Evolutionary conservation across 2,888 invertebrate genomes (phyloP), one percentile per base, ranked within the genome.

Genomic region (Beris chalybata): DNA sequence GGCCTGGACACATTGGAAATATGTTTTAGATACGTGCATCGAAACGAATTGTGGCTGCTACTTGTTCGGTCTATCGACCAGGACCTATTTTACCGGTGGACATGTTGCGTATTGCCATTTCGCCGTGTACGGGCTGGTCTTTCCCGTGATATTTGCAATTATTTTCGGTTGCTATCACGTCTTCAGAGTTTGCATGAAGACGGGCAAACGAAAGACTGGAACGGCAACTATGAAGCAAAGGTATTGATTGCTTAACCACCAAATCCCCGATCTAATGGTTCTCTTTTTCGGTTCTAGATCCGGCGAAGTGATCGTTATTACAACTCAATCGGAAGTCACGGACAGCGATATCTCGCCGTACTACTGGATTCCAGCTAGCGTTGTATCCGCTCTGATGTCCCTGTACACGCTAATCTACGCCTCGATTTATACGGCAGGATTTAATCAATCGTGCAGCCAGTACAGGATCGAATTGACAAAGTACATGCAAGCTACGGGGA

Each of bases 381-480:
- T 86, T 53, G 80, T 90, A 38, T 85, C 87, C 1, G 81, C 83
- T 1, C 72, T 90, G 3, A 86, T 90, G 75, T 84, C 84, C 9
- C 75, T 90, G 22, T 88, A 91, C 71, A 85, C 88, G 6, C 74
- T 92, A 4, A 82, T 87, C 0, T 88, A 91, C 76, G 88, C 90
- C 11, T 81, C 87, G 1, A 84, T 91, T 15, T 84, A 87, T 63
- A 86, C 90, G 0, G 88, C 89, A 75, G 93, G 93, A 0, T 91
- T 87, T 74, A 82, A 86, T 64, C 85, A 84, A 70, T 90, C 91
- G n/a, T 93, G 93, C 76, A 86, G 85, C 5, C 87, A 91, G 73
- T 92, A 91, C 73, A 83, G 89, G 66, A 85, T 85, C 72, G 84
- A 86, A 66, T 77, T 92, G 70, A 85, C 89, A 47, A 85, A 85